These are phyloP conservation scores for Argyresthia albistria DNA, from an alignment of 2,888 invertebrate species.

Conservation along the genomic window DNA sequence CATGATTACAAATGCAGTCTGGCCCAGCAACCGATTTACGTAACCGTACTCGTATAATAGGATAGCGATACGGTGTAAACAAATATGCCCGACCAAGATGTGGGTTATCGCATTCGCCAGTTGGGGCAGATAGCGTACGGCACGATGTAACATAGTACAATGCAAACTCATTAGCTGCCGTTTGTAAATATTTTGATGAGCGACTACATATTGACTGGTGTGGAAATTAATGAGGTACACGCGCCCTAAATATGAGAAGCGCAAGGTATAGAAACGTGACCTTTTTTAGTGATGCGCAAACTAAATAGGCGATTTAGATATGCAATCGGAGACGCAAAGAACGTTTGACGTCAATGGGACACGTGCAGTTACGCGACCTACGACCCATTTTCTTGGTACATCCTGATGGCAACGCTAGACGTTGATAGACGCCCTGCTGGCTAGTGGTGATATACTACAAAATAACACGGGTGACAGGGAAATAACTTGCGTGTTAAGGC, in stretches of 20 bases:
- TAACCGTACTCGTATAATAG: constrained; percentile 20
- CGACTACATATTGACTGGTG: constrained; percentile 21
- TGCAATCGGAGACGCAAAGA: constrained; percentile 21
- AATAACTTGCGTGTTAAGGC: not conserved
- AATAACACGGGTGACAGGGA: not conserved
- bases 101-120: constrained; percentile 36
- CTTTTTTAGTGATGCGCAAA: not conserved
- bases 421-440: constrained; percentile 21
- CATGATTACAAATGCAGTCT: too few species aligned
- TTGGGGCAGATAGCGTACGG: not conserved
- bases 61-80: constrained; percentile 27
- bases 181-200: constrained; percentile 25
- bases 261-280: too few species aligned
- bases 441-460: constrained; percentile 7
- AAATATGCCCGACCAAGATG: constrained; percentile 26
- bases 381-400: constrained; percentile 35
- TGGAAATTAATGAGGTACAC: constrained; percentile 12
- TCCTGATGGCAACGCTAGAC: constrained; percentile 22
- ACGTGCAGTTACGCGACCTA: constrained; percentile 42
- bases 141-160: not conserved
- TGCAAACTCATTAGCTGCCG: constrained; percentile 26
- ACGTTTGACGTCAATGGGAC: constrained; percentile 44
- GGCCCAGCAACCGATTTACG: constrained; percentile 18
- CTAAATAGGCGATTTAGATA: constrained; percentile 22
- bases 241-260: not conserved